Evolutionary conservation across 2,888 invertebrate species (phyloP), one percentile per base, ranked within the genome.

Genomic region (Palloptera scutellata): DNA sequence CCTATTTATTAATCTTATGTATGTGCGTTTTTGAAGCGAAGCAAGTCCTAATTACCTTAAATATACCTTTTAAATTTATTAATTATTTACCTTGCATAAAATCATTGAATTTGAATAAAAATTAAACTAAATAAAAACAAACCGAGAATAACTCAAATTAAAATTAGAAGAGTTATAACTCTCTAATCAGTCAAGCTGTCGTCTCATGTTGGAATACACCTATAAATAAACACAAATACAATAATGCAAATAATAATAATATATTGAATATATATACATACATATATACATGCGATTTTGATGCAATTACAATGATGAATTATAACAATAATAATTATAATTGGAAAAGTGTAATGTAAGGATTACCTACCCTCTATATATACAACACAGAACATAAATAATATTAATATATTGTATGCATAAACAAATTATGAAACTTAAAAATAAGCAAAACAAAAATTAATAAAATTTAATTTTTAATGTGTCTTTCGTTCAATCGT

Each of bases 401-500:
- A 69, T 61, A 72, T 61, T 66, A 66, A 73, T 66, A 42, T 41
- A 64, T 40, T 30, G 55, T 30, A 51, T 54, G 42, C 43, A 55
- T 42, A 66, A 64, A 68, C 61, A 65, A 76, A 75, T 61, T 72
- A 68, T 66, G 69, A 71, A 74, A 70, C 70, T 69, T 74, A 79
- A 69, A 55, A 52, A 19, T 20, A 51, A 15, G 54, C 41, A 63
- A 63, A 55, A 10, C 10, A 61, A 64, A 52, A 59, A 67, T 76
- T 79, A 72, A 78, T 75, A 77, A 80, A 77, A 76, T 78, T 76
- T 79, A 75, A 80, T 79, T 79, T 80, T 79, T 73, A 80, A 79
- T 79, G 79, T 79, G 79, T 79, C 79, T 79, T 79, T 80, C 79
- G 79, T 79, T 79, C 80, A 79, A 79, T 77, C 80, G 73, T 71